A percentile compares a stretch with the other conserved stretches of the same genome.
Evolutionary conservation across 1,140 invertebrate species (phyloP).

Genomic region (Arctopsyche grandis): DNA sequence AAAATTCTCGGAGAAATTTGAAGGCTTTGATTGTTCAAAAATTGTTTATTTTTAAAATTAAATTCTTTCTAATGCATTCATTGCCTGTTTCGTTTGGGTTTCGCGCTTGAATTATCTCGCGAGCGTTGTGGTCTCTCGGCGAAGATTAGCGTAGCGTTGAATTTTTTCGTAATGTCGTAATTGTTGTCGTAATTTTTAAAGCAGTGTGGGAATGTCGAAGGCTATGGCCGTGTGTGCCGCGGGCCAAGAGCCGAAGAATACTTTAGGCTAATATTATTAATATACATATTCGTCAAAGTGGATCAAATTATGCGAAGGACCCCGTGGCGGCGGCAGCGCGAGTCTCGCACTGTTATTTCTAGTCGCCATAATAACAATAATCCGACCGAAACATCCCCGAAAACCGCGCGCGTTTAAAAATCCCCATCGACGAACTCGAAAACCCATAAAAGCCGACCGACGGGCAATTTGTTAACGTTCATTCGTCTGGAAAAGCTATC

Average conservation of each 20-base stretch:
- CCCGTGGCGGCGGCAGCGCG: constrained; percentile 29
- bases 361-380: constrained; percentile 51
- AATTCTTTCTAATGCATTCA: too few species aligned
- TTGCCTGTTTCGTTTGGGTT: too few species aligned
- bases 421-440: neutral
- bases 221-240: constrained; percentile 2
- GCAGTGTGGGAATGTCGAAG: constrained; percentile 13
- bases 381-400: neutral
- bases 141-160: neutral
- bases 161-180: neutral
- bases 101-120: too few species aligned
- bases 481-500: too few species aligned
- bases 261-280: constrained; percentile 38
- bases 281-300: constrained; percentile 47
- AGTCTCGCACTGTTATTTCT: constrained; percentile 47
- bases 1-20: too few species aligned
- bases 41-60: too few species aligned
- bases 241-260: constrained; percentile 30
- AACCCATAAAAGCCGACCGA: too few species aligned
- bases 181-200: constrained; percentile 4
- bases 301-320: constrained; percentile 38
- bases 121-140: too few species aligned
- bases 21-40: too few species aligned
- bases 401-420: neutral
- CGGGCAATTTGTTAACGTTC: too few species aligned